Evolutionary conservation across 2,888 invertebrate genomes (phyloP).

Genomic region (Spodoptera exigua): DNA sequence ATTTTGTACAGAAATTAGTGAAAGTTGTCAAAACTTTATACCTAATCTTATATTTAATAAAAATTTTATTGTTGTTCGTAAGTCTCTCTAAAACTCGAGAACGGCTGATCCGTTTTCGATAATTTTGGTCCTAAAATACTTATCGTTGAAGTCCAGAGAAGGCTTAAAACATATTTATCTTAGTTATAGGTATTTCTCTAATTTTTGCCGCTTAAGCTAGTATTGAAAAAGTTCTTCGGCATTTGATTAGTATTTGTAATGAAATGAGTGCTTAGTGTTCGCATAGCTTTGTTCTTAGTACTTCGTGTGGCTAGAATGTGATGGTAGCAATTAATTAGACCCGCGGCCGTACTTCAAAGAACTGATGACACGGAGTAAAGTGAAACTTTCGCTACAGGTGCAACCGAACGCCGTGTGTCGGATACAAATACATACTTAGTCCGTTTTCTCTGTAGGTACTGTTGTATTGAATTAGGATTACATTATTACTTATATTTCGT

Average conservation of each 20-base stretch:
- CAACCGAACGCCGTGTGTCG: conserved; percentile 26
- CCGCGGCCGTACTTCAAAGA: conserved; percentile 37
- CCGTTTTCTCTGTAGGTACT: conserved; percentile 18
- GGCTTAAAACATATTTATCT: too few species aligned
- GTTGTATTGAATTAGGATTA: not conserved
- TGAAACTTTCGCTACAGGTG: conserved; percentile 41
- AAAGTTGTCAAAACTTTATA: too few species aligned
- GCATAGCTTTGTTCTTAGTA: conserved; percentile 9
- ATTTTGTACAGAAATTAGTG: too few species aligned
- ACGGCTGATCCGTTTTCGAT: too few species aligned
- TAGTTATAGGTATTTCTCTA: too few species aligned
- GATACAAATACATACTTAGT: conserved; percentile 29
- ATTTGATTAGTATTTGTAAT: not conserved
- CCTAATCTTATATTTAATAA: too few species aligned
- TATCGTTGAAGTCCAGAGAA: too few species aligned
- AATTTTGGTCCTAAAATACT: too few species aligned
- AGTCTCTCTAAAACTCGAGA: too few species aligned
- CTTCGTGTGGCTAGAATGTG: not conserved
- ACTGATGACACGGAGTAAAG: conserved; percentile 20
- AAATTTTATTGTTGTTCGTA: too few species aligned
- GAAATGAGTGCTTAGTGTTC: conserved; percentile 1
- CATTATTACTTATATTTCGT: not conserved
- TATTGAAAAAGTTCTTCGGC: not conserved
- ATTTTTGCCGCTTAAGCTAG: too few species aligned
- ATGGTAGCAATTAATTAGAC: conserved; percentile 26